Evolutionary conservation across 2,797 vertebrate genomes (phyloP), one percentile per base, ranked within the genome.

Genomic region (Mallotus villosus): DNA sequence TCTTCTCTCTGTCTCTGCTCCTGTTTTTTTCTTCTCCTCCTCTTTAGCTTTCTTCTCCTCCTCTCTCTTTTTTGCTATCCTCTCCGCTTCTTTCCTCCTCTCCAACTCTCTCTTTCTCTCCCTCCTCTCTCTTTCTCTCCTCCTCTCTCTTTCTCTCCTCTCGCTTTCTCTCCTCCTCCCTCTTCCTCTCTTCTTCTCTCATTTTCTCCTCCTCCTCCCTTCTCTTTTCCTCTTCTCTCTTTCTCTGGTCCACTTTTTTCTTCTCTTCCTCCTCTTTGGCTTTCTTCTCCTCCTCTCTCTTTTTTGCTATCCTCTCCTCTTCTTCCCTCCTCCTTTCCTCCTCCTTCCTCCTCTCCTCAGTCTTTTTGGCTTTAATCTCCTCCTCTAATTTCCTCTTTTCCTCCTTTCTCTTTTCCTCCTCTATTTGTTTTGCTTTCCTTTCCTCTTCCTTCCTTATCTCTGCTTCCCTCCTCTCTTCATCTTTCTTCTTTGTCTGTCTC

Each of bases 81-180:
- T 73, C n/a, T 80, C 63, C 51, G 32, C 25, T 25, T 67, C 84
- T 59, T 87, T 83, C 34, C 66, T 16, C 74, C 34, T 88, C 82
- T 32, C 65, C 80, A 17, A 3, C 24, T 58, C 19, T 57, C 21
- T 57, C 17, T 77, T 71, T 88, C 85, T 66, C 61, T 77, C 8
- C 70, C 68, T 70, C 17, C 49, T 51, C 49, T 19, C 19, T 5
- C 12, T 1, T 11, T 5, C 12, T 1, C 5, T 46, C 29, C n/a
- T 46, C 29, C 17, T 70, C 57, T 59, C 60, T 63, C 60, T 16
- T 62, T 17, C 21, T 63, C 34, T 2, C 12, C 63, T 21, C 17
- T 65, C 4, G n/a, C 4, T 74, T 8, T 3, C 21, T 34, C 5
- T 71, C 22, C 14, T 60, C 2, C n/a, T 0, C 25, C 67, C 3